Evolutionary conservation across 2,888 invertebrate species (phyloP), one percentile per base, ranked within the genome.

Genomic region (Ennomos erosarius): DNA sequence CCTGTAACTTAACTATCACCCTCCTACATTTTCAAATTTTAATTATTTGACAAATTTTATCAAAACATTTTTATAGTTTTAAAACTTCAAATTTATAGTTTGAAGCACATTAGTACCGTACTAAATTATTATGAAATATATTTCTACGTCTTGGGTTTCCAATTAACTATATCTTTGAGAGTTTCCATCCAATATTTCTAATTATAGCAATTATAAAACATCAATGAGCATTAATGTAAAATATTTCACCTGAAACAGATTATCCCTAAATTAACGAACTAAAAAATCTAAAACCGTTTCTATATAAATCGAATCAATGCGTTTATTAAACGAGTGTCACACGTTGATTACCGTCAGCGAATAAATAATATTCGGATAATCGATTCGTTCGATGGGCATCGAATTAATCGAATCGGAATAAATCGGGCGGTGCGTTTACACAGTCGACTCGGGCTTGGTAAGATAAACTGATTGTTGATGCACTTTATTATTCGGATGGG

Each of bases 291-390:
- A 73, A 73, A 76, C 68, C 65, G 64, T 69, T 70, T 70, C 62
- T 68, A 71, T 69, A 71, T 75, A 74, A 64, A 81, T 72, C 79
- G 78, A 81, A 83, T 82, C 71, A 69, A 71, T 73, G 79, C 78
- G 82, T 84, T 81, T 82, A 85, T 85, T 84, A 83, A 55, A 75
- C 74, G 76, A 75, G 75, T 79, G 81, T 81, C 81, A 77, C 75
- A 75, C 79, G 79, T 83, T 85, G 88, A 88, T 88, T 88, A 87
- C 85, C 77, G 84, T 82, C 82, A 79, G 83, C 84, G 78, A 81
- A 84, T 86, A 86, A 87, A 87, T 87, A 84, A 84, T 82, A 82
- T 80, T 60, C 59, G 55, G 47, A 60, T 55, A 60, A 60, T 60
- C 78, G 79, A 77, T 76, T 73, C 74, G 74, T 74, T 77, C 76